Evolutionary conservation across 2,113 vertebrate genomes (phyloP), one percentile per base, ranked within the genome.

Genomic region (Fulmarus glacialis): DNA sequence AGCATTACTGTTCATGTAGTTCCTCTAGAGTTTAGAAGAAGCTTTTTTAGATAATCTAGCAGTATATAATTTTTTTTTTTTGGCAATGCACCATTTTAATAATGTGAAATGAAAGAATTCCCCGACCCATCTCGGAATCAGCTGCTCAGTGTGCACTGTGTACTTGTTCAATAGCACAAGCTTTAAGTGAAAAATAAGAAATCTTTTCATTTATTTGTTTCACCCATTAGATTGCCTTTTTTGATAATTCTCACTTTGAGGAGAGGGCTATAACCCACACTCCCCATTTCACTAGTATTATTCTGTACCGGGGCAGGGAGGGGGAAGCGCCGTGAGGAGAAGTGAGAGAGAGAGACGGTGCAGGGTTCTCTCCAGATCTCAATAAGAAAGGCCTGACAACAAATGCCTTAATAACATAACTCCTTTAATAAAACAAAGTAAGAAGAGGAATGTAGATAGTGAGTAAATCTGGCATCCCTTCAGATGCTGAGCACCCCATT

Each of bases 251-350:
- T 55, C 47, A 43, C 8, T 36, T 72, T 48, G 29, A 84, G 26
- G 19, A n/a, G 12, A 27, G 24, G 24, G 22, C 17, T 59, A 3
- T 20, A 43, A 18, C 20, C 9, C 32, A 63, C 38, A 58, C 1
- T 43, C 77, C 11, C 27, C 9, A 32, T 58, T 83, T 80, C 42
- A 42, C 42, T 42, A 42, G 42, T 15, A 5, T 5, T 29, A 1
- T 19, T 34, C 42, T 77, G 34, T 48, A 21, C 19, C 4, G 7
- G 5, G 34, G 2, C 17, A 45, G 6, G 10, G 30, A 38, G 6
- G 18, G 10, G 30, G 16, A 73, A 23, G 14, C 0, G 0, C 30
- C 0, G 1, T 13, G 17, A 84, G 16, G 8, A 55, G 63, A 17
- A 15, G 5, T n/a, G 23, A 36, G 48, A 48, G n/a, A 48, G n/a